A percentile compares a stretch with the other conserved stretches of the same genome.
Evolutionary conservation across 1,140 invertebrate species (phyloP).

Genomic region (Aphelinus certus): DNA sequence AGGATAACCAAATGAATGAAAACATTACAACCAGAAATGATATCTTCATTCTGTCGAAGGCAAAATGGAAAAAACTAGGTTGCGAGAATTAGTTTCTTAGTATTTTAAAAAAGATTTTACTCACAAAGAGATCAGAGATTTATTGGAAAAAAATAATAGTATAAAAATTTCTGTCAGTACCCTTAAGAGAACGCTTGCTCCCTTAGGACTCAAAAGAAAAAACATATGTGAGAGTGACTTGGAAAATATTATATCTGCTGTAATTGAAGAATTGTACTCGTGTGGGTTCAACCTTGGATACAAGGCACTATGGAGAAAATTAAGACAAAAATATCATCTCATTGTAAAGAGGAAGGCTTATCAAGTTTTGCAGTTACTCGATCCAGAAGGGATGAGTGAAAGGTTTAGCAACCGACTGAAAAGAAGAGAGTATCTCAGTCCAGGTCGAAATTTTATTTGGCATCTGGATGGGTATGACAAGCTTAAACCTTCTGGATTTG

Average conservation of each 20-base stretch:
- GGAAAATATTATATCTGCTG: not conserved
- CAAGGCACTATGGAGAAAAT: not conserved
- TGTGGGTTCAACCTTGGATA: constrained; percentile 1
- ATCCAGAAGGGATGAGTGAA: not conserved
- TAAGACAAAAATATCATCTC: not conserved
- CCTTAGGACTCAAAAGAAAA: too few relatives aligned
- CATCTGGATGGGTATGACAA: constrained; percentile 17
- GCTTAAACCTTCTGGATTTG: not conserved
- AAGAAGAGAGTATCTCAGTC: not conserved
- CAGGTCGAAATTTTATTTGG: constrained; percentile 14
- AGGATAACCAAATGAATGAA: too few relatives aligned
- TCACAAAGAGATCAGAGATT: too few relatives aligned
- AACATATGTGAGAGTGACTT: too few relatives aligned
- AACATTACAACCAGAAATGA: too few relatives aligned
- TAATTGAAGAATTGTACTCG: constrained; percentile 1
- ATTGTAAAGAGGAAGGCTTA: constrained; percentile 12
- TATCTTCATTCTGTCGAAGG: too few relatives aligned
- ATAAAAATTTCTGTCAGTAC: too few relatives aligned
- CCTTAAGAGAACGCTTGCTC: too few relatives aligned
- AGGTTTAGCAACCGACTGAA: not conserved
- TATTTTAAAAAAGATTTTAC: too few relatives aligned
- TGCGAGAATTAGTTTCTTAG: too few relatives aligned
- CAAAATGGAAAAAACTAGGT: too few relatives aligned
- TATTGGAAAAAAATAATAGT: too few relatives aligned
- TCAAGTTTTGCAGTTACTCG: not conserved